Evolutionary conservation across 2,113 vertebrate species (phyloP), one percentile per base, ranked within the genome.

Genomic region (Cephalopterus ornatus): DNA sequence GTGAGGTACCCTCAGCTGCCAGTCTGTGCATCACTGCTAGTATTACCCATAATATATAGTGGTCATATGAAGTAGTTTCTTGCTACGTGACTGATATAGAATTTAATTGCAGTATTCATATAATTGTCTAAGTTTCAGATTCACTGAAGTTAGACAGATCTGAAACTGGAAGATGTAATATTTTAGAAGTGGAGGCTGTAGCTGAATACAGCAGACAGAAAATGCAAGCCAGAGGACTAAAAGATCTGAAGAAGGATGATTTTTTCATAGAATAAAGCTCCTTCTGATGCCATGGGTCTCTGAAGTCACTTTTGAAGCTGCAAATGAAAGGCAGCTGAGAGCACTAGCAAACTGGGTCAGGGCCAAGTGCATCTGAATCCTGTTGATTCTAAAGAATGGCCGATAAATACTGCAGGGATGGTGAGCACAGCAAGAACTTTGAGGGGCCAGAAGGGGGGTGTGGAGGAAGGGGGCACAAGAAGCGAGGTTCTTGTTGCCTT

Each of bases 221-320:
- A 53, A 61, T 50, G 75, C 61, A 91, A 82, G 49, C 52, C 37
- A 65, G 37, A 67, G 41, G 39, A 81, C 44, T 62, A 32, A 78
- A 80, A 56, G 39, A 44, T 78, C 39, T 88, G n/a, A 91, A 77
- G 33, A 74, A 72, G 18, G 22, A 41, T 73, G 74, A 39, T 84
- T 50, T 83, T 83, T 93, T 89, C 46, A 12, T 53, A 44, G 66
- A 62, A 53, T 53, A 88, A 88, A 91, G 79, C 55, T 62, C 23
- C 63, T 74, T 80, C 75, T 93, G 59, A 85, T 12, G 26, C 75
- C 8, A 2, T 55, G 59, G 39, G 19, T 85, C 50, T 96, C 82
- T 86, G 65, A 93, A 95, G 70, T 83, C 23, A 56, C 47, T 96
- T 93, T 47, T 93, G 75, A 90, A 93, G 74, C 46, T 85, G 56